Base-by-base conservation (phyloP, 2,113 vertebrate genomes). In the Spheniscus mendiculus region DNA sequence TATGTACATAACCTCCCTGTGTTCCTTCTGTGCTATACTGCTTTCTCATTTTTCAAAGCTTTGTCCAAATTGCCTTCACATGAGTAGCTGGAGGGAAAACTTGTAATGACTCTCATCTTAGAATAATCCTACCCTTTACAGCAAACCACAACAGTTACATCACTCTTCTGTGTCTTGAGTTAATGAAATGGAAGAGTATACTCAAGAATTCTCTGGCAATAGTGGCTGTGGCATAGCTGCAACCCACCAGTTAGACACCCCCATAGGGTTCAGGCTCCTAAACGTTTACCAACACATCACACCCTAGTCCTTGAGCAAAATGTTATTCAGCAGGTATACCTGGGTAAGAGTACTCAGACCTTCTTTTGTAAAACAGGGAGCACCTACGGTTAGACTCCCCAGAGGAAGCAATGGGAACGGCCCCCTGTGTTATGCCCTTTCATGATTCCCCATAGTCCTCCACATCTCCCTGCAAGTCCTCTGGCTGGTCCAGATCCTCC, bases 11-110 rank as follows among this genome's bases (percentile, higher is more conserved):
- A 93, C 44, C 45, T 69, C 52, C n/a, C 59, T 85, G 38, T 63
- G 18, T 71, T 67, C 42, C 9, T 69, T 91, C 44, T 87, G 29
- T 71, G 50, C 26, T 87, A 52, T 40, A 63, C 8, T 47, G 42
- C 53, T 67, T 81, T 81, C 86, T 82, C 44, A 66, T 90, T 93
- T 93, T 92, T 88, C 73, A 91, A 78, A 86, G 32, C 47, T 90
- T 92, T 95, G 59, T 58, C 59, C 72, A 83, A 89, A 96, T 73
- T 89, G 34, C 22, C 59, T 92, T 77, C 65, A 53, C 50, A 63
- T 74, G 45, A 92, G 30, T 88, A 89, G 79, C 71, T 80, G 14
- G 59, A 95, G 55, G 70, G 34, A 90, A 96, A 88, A 80, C 53
- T 86, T 90, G 49, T 93, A 94, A 83, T 83, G 79, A 74, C 29